phyloP scores from a whole-genome alignment of 2,797 vertebrate genomes.

The Microctenopoma stevenorrisi region DNA sequence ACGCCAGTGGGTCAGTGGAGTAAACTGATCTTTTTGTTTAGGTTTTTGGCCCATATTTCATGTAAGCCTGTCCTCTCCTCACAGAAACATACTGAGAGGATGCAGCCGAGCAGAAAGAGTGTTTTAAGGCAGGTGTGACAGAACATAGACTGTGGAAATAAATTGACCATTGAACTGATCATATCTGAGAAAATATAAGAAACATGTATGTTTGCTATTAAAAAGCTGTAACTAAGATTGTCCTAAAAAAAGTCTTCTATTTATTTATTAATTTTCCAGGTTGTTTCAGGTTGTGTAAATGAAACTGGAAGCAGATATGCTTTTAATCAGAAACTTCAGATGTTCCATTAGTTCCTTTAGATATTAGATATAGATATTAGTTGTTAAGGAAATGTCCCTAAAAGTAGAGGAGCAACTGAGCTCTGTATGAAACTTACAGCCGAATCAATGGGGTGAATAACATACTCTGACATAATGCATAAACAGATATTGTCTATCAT shows the following conservation, averaged over 20 bases:
- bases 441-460: conserved; percentile 32
- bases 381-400: conserved; percentile 2
- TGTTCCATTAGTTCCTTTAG: too few relatives aligned
- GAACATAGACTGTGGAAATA: neutral
- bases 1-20: conserved; percentile 66
- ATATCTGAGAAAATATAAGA: too few relatives aligned
- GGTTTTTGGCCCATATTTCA: conserved; percentile 46
- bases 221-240: neutral
- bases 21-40: conserved; percentile 70
- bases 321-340: neutral
- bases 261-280: neutral
- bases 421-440: conserved; percentile 26
- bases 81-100: neutral
- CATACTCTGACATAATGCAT: conserved; percentile 49
- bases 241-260: neutral
- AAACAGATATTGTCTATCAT: conserved; percentile 59
- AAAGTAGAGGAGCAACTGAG: neutral
- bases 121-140: neutral
- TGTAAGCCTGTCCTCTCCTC: conserved; percentile 33
- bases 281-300: conserved; percentile 11
- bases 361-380: too few relatives aligned
- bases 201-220: neutral
- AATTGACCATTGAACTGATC: too few relatives aligned
- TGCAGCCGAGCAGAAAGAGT: neutral
- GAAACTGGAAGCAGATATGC: neutral